Conservation (phyloP, 1,140 invertebrate species). For the Drosophila watanabei region DNA sequence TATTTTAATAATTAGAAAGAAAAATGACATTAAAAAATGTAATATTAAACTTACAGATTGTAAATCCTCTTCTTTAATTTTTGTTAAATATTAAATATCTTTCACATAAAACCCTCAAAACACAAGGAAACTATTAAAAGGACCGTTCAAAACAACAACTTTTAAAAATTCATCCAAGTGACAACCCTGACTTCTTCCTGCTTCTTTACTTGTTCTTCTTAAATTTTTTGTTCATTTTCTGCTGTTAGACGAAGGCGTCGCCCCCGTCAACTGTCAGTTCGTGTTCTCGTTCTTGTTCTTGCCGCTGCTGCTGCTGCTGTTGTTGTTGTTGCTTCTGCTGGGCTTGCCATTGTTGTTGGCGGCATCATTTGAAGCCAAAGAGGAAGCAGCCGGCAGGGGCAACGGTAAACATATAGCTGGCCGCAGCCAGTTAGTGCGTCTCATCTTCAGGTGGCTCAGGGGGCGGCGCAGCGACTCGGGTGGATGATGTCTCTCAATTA, state of each 20-base stretch:
- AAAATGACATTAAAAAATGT: too few species aligned
- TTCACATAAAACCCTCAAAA: not conserved
- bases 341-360: conserved; percentile 45
- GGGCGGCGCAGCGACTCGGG: not conserved
- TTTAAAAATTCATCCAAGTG: not conserved
- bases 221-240: conserved; percentile 10
- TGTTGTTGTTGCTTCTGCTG: not conserved
- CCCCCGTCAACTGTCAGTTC: conserved; percentile 60
- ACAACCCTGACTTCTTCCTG: not conserved
- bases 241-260: conserved; percentile 71
- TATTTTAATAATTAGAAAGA: too few species aligned
- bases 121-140: not conserved
- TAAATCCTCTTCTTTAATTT: not conserved
- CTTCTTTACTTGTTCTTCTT: not conserved
- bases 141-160: not conserved
- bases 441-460: conserved; percentile 35
- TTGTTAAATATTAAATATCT: too few species aligned
- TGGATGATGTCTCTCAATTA: conserved; percentile 58
- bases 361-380: conserved; percentile 55
- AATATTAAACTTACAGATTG: too few species aligned
- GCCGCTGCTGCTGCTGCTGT: conserved; percentile 3
- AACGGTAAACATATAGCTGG: conserved; percentile 67
- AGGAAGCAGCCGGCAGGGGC: conserved; percentile 33
- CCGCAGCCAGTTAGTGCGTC: conserved; percentile 65
- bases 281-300: conserved; percentile 46